These are phyloP conservation scores for Gymnorhina tibicen DNA, from an alignment of 2,113 vertebrate species.

Conservation along the genomic window DNA sequence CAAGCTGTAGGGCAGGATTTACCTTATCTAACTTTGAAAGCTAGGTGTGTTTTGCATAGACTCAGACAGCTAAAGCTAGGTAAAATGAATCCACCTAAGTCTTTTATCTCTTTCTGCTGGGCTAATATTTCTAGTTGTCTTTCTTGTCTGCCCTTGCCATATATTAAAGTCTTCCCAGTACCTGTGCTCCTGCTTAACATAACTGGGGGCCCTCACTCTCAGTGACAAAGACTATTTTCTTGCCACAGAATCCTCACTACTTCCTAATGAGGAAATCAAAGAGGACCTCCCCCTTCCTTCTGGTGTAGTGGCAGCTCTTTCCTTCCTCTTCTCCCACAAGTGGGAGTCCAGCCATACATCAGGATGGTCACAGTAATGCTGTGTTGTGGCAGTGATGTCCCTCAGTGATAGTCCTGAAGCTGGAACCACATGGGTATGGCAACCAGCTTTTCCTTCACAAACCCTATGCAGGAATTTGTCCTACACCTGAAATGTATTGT, in stretches of 20 bases:
- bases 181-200: not conserved
- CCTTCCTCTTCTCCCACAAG: not conserved
- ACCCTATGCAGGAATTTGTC: not conserved
- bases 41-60: not conserved
- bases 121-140: not conserved
- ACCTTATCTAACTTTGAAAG: not conserved
- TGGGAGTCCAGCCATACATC: not conserved
- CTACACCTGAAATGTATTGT: not conserved
- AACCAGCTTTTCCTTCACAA: not conserved
- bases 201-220: not conserved
- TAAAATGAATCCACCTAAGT: not conserved
- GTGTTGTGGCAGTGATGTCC: not conserved
- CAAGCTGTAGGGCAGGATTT: not conserved
- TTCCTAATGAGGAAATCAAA: not conserved
- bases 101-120: not conserved
- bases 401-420: not conserved
- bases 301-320: not conserved
- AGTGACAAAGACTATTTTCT: not conserved
- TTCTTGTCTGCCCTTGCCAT: not conserved
- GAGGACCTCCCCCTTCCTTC: not conserved
- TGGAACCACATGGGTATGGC: not conserved
- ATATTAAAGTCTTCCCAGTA: not conserved
- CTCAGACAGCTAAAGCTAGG: not conserved
- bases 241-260: not conserved
- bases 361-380: not conserved